A percentile compares a stretch with the other conserved stretches of the same genome.
Conservation (phyloP, 2,797 vertebrate genomes). For the Hemitrygon akajei region DNA sequence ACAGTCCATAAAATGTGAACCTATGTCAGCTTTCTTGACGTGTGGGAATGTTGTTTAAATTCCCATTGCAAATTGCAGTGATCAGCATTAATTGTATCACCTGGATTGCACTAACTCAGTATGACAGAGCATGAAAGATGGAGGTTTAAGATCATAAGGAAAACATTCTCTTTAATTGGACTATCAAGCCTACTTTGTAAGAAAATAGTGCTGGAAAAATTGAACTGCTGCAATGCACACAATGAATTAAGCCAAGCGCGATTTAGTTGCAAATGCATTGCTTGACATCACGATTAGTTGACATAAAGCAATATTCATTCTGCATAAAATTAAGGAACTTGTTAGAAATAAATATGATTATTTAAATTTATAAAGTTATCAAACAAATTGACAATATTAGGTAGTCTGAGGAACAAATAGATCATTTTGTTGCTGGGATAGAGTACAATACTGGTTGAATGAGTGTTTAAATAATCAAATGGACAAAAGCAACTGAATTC, state of each 20-base stretch:
- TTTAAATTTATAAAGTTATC: conserved; percentile 22
- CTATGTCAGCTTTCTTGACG: background rate
- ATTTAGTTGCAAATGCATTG: background rate
- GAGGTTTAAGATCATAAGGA: conserved; percentile 8
- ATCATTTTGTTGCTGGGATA: background rate
- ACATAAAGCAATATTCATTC: background rate
- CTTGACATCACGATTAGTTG: background rate
- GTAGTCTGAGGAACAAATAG: background rate
- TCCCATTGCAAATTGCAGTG: background rate
- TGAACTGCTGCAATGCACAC: background rate
- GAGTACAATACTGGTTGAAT: background rate
- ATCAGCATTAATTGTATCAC: background rate
- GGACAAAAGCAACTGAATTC: background rate
- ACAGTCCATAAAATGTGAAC: background rate
- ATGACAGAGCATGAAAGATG: background rate
- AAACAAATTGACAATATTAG: background rate
- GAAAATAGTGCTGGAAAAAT: background rate
- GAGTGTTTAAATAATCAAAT: background rate
- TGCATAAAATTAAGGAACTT: background rate
- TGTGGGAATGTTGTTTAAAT: background rate
- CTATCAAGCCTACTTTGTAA: background rate
- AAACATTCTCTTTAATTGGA: background rate
- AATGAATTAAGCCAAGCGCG: background rate
- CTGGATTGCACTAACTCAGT: background rate
- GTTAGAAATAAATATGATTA: background rate